Evolutionary conservation across 2,888 invertebrate genomes (phyloP).

Genomic region (Lasioglossum figueresi): DNA sequence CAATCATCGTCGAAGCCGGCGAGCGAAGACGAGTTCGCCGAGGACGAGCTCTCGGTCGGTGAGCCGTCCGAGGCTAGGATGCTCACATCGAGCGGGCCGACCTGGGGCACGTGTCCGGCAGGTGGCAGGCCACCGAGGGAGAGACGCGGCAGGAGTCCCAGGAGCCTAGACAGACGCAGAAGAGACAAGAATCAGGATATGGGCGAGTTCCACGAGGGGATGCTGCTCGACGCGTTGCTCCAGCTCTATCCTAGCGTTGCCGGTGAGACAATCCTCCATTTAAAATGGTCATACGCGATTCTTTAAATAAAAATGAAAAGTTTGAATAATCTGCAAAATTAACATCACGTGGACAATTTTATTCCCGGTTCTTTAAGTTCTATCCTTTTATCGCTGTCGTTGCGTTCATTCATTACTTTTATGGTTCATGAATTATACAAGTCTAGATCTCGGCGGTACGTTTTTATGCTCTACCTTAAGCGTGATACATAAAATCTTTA

Average conservation of each 20-base stretch:
- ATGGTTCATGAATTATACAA: constrained; percentile 1
- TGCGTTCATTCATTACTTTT: not conserved
- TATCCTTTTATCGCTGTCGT: not conserved
- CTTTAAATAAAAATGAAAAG: not conserved
- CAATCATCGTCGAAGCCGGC: constrained; percentile 83
- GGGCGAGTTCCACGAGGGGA: constrained; percentile 92
- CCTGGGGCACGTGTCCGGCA: constrained; percentile 87
- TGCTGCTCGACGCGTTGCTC: constrained; percentile 89
- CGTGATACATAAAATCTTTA: not conserved
- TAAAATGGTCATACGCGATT: not conserved
- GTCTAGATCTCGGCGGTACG: not conserved
- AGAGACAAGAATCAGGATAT: constrained; percentile 86
- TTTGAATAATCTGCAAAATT: no score
- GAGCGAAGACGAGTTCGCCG: constrained; percentile 94
- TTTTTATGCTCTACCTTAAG: not conserved
- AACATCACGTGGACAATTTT: not conserved
- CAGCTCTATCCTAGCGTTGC: constrained; percentile 90
- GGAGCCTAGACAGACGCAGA: constrained; percentile 83
- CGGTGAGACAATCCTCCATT: constrained; percentile 79
- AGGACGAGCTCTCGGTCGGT: constrained; percentile 89
- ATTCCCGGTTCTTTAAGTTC: not conserved
- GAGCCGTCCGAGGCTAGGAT: constrained; percentile 82
- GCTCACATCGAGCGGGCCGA: constrained; percentile 85
- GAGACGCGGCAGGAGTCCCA: constrained; percentile 84
- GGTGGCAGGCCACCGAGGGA: constrained; percentile 86